Base-by-base conservation (phyloP, 2,888 invertebrate genomes). In the Eurytoma californica region DNA sequence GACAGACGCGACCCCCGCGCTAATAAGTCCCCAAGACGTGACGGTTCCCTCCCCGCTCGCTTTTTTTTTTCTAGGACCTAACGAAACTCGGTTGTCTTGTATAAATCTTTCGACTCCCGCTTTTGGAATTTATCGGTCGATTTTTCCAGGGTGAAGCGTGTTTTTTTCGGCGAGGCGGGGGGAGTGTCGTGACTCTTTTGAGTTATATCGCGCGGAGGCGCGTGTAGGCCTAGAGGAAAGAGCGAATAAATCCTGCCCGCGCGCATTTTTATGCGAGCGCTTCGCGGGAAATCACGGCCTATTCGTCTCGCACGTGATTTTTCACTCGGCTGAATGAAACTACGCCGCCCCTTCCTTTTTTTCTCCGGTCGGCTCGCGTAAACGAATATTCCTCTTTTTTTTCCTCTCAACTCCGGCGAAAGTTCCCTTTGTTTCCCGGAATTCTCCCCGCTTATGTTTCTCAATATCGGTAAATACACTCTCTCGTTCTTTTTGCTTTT, bases 261-360 rank as follows among this genome's bases (percentile, higher is more conserved):
- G 18, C 39, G 57, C 20, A 69, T 69, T 69, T 69, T 58, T 47
- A 58, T 69, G 39, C 57, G 58, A 55, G 20, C 30, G 39, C 5
- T 16, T 4, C 14, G 55, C n/a, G 24, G 47, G 58, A 20, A 58
- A 69, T 69, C 69, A 69, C 69, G 58, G 69, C 24, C 70, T 60
- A 60, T 70, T 70, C 70, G 70, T 24, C 55, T 3, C 60, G 47
- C 0, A 9, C 60, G 70, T 70, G 60, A 70, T 70, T 70, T 70
- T 58, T 70, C 49, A 49, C 16, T 47, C 57, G 30, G n/a, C 51
- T 16, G 70, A 70, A 60, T 70, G 9, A 47, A 70, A 70, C 60
- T 60, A 14, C 3, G 3, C 30, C 30, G 30, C 39, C 39, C 39
- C 39, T 1, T 7, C 7, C 9, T 39, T 39, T 39, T 39, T 39